Evolutionary conservation across 2,888 invertebrate species (phyloP).

Genomic region (Euplagia quadripunctaria): DNA sequence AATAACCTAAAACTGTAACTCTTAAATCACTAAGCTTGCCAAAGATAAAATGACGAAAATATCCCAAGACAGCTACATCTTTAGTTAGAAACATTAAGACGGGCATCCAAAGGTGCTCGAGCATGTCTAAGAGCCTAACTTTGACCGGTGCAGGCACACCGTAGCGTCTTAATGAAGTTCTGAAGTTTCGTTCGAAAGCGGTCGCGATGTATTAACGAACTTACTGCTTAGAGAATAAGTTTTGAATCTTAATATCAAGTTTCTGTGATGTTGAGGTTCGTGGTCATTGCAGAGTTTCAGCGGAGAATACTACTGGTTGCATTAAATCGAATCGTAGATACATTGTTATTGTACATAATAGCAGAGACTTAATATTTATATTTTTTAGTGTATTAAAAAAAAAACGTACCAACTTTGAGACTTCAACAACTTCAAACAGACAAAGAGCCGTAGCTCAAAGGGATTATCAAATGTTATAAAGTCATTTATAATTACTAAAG

Average conservation of each 20-base stretch:
- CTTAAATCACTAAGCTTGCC: constrained; percentile 64
- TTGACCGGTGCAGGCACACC: constrained; percentile 74
- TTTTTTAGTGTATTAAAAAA: constrained; percentile 1
- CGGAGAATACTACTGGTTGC: constrained; percentile 50
- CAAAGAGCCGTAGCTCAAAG: background rate
- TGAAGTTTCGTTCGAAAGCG: constrained; percentile 61
- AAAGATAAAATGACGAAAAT: constrained; percentile 62
- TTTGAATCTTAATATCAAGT: constrained; percentile 50
- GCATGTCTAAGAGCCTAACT: constrained; percentile 72
- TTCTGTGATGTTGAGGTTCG: constrained; percentile 57
- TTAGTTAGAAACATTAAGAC: constrained; percentile 66
- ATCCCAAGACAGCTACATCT: constrained; percentile 57
- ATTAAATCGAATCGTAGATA: constrained; percentile 44
- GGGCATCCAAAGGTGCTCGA: constrained; percentile 68
- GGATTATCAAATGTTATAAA: too few species aligned
- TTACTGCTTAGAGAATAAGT: constrained; percentile 59
- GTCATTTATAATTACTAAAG: background rate
- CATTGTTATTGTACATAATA: constrained; percentile 27
- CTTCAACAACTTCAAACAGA: background rate
- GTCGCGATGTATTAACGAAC: constrained; percentile 57
- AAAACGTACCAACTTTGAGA: background rate
- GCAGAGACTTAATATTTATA: constrained; percentile 8
- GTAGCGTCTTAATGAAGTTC: constrained; percentile 82
- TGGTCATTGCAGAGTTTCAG: constrained; percentile 61
- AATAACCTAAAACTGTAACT: constrained; percentile 64